These are phyloP conservation scores for Cetonia aurata DNA, from an alignment of 2,888 invertebrate species.

Conservation along the genomic window DNA sequence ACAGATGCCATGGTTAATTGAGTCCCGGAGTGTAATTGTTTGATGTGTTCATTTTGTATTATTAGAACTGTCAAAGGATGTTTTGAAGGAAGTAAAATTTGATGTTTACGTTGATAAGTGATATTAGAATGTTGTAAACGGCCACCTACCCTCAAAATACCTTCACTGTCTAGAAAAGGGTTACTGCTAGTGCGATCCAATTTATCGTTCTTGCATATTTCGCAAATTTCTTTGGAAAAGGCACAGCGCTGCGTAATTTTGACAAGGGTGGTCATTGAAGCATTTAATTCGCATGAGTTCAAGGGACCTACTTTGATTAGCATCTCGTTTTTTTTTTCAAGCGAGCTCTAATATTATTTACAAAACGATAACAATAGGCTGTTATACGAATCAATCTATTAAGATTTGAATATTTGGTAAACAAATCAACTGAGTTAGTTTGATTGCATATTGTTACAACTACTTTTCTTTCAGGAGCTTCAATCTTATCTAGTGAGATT, in stretches of 20 bases:
- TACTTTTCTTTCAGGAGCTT: neutral
- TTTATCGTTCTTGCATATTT: neutral
- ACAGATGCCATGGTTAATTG: conserved; percentile 8
- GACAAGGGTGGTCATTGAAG: neutral
- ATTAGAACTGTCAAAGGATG: neutral
- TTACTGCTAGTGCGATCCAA: neutral
- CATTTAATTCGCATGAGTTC: neutral
- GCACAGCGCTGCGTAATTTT: neutral
- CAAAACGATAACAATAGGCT: neutral
- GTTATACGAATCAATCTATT: neutral
- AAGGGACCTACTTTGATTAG: neutral
- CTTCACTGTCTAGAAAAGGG: neutral
- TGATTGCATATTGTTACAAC: neutral
- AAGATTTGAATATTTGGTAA: neutral
- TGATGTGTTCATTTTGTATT: conserved; percentile 2
- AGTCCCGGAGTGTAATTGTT: conserved; percentile 5
- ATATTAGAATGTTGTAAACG: neutral
- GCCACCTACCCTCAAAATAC: conserved; percentile 1
- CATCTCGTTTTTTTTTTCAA: neutral
- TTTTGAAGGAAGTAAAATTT: conserved; percentile 4
- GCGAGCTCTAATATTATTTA: neutral
- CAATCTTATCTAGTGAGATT: neutral
- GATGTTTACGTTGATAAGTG: neutral
- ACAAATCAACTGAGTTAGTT: neutral
- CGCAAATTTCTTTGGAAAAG: neutral